A percentile compares a stretch with the other conserved stretches of the same genome.
Evolutionary conservation across 2,797 vertebrate species (phyloP).

Genomic region (Melanotaenia trifasciata): DNA sequence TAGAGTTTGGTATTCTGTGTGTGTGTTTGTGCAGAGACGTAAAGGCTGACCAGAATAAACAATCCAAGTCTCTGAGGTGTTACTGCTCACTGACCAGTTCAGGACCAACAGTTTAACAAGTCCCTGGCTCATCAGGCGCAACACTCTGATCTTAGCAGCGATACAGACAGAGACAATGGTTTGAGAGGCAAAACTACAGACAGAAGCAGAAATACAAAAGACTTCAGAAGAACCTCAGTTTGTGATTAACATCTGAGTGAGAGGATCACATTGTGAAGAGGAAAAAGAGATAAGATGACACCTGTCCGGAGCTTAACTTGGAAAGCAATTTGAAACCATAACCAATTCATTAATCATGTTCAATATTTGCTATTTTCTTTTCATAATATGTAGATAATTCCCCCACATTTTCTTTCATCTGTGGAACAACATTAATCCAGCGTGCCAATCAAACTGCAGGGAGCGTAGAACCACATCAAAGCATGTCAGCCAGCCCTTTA

Average conservation of each 20-base stretch:
- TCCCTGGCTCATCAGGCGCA: constrained; percentile 37
- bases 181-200: constrained; percentile 17
- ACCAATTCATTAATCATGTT: constrained; percentile 67
- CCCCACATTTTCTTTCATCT: constrained; percentile 63
- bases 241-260: constrained; percentile 34
- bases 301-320: constrained; percentile 54
- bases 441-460: constrained; percentile 78
- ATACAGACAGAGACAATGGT: background rate
- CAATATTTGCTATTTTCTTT: constrained; percentile 68
- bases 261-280: constrained; percentile 23
- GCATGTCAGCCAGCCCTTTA: constrained; percentile 72
- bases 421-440: constrained; percentile 66
- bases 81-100: constrained; percentile 36
- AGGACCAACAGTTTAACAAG: constrained; percentile 9
- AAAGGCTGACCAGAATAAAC: constrained; percentile 39
- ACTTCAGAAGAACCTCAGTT: constrained; percentile 26
- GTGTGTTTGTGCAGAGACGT: constrained; percentile 4
- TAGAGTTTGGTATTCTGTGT: constrained; percentile 25
- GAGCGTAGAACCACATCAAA: constrained; percentile 78
- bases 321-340: constrained; percentile 60
- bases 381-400: constrained; percentile 53
- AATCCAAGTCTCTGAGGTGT: constrained; percentile 40
- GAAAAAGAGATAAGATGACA: constrained; percentile 38
- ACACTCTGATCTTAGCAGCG: constrained; percentile 28
- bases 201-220: constrained; percentile 24